Evolutionary conservation across 2,113 vertebrate genomes (phyloP).

Genomic region (Ctenodactylus gundi): DNA sequence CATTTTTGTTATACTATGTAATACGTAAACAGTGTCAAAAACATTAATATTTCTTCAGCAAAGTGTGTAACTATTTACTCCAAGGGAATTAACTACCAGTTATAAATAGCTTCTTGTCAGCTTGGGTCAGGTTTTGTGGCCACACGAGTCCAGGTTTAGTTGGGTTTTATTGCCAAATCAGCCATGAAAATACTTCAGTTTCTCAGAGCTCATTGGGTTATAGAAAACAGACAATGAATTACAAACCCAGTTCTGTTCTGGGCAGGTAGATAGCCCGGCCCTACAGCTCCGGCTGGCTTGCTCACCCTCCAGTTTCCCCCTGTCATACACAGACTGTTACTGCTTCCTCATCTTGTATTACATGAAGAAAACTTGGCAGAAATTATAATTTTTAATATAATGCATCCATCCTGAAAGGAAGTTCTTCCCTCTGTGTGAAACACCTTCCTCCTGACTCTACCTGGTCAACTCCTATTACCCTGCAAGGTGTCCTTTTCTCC

Average conservation of each 20-base stretch:
- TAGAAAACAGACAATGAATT: background rate
- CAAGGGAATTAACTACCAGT: background rate
- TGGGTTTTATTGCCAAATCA: conserved; percentile 1
- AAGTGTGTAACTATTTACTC: background rate
- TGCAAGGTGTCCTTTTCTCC: background rate
- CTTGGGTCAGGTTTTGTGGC: background rate
- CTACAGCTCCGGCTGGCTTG: background rate
- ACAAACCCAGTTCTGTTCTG: background rate
- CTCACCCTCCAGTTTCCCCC: too few relatives aligned
- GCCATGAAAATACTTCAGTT: background rate
- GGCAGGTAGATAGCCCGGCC: background rate
- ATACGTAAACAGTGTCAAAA: background rate
- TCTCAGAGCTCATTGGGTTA: background rate
- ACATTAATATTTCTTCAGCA: background rate
- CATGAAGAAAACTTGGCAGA: background rate
- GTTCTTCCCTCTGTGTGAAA: background rate
- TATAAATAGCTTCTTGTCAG: conserved; percentile 18
- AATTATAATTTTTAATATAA: background rate
- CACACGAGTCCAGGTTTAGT: background rate
- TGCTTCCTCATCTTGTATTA: background rate
- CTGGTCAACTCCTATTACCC: background rate
- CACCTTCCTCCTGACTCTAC: background rate
- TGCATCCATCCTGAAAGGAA: too few relatives aligned
- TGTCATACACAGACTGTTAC: too few relatives aligned
- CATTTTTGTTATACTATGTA: background rate